phyloP scores from a whole-genome alignment of 2,113 vertebrate genomes.

The Agapornis roseicollis region DNA sequence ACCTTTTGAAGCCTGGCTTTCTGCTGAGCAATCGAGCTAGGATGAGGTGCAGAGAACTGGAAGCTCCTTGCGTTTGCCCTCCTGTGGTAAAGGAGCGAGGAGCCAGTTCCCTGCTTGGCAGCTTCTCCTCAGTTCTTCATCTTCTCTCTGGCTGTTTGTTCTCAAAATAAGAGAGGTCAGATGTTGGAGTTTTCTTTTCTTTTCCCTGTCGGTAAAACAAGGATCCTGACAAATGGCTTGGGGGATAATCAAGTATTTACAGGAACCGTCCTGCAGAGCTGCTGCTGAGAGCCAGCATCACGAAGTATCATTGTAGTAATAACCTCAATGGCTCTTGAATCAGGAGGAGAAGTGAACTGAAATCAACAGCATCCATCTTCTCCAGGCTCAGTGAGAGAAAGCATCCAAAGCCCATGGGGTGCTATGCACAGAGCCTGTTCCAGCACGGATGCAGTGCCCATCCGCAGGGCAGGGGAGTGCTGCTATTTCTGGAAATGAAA shows the following conservation, averaged over 20 bases:
- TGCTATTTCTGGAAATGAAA: neutral
- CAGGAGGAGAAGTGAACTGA: neutral
- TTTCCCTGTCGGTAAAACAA: slow-evolving; percentile 11
- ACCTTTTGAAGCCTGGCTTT: neutral
- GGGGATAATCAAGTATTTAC: slow-evolving; percentile 11
- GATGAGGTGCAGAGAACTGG: neutral
- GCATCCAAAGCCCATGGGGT: neutral
- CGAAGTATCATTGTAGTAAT: neutral
- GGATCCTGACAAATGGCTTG: neutral
- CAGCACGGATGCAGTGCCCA: neutral
- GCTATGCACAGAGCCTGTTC: neutral
- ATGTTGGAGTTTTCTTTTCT: neutral
- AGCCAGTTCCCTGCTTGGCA: neutral
- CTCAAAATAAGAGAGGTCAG: slow-evolving; percentile 10
- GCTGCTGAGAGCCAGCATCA: slow-evolving; percentile 19
- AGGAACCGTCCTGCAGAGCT: neutral
- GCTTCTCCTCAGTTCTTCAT: neutral
- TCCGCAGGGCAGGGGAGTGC: neutral
- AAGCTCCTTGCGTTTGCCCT: neutral
- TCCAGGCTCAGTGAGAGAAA: neutral
- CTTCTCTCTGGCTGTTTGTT: neutral
- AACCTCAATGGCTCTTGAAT: neutral
- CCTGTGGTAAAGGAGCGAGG: accelerated
- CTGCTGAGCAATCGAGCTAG: neutral
- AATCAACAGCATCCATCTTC: neutral